Evolutionary conservation across 2,888 invertebrate species (phyloP).

Genomic region (Thera britannica): DNA sequence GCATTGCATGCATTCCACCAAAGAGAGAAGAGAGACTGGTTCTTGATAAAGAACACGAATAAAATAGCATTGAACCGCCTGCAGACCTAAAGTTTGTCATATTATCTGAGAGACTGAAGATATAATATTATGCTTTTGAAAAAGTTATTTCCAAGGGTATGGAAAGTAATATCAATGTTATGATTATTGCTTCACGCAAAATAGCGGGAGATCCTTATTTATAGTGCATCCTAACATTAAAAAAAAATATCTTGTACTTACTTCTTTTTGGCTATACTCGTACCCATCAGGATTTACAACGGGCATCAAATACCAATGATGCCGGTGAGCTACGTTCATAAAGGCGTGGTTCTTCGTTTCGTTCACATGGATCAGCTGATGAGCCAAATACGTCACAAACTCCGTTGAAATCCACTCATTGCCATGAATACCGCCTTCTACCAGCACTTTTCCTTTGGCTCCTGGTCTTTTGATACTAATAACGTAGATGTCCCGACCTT

Average conservation of each 20-base stretch:
- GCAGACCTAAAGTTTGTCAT: too few relatives aligned
- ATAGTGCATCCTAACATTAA: too few relatives aligned
- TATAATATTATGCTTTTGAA: too few relatives aligned
- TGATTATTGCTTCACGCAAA: too few relatives aligned
- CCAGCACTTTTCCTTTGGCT: constrained; percentile 73
- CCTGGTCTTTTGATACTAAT: constrained; percentile 46
- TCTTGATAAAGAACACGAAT: too few relatives aligned
- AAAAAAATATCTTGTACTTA: constrained; percentile 28
- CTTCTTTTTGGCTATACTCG: constrained; percentile 45
- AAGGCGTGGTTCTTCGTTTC: constrained; percentile 64
- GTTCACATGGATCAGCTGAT: constrained; percentile 72
- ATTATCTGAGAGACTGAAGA: too few relatives aligned
- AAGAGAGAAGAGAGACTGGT: too few relatives aligned
- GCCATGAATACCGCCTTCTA: constrained; percentile 88
- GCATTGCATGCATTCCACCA: too few relatives aligned
- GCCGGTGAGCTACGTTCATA: constrained; percentile 66
- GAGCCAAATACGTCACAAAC: constrained; percentile 84
- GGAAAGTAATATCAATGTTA: too few relatives aligned
- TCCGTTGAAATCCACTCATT: constrained; percentile 90
- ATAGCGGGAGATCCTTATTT: too few relatives aligned
- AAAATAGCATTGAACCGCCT: too few relatives aligned
- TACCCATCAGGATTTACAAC: constrained; percentile 88
- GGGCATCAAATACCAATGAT: constrained; percentile 89
- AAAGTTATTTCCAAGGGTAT: too few relatives aligned
- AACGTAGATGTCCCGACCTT: constrained; percentile 71